Evolutionary conservation across 2,888 invertebrate species (phyloP).

Genomic region (Dinocampus coccinellae): DNA sequence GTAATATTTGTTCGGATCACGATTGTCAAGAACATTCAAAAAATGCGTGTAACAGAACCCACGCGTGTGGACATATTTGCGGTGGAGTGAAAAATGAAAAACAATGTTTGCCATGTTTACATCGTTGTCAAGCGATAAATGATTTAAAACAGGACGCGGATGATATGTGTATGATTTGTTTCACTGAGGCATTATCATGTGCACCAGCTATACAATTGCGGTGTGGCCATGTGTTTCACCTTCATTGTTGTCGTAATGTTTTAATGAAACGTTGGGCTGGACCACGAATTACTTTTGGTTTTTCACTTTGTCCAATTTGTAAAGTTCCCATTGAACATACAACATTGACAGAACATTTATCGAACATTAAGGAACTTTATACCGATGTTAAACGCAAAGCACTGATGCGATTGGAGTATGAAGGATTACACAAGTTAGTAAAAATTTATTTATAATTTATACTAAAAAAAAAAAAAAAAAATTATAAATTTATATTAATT

Average conservation of each 20-base stretch:
- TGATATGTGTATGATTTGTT: conserved; percentile 99
- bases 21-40: conserved; percentile 90
- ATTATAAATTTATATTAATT: not conserved
- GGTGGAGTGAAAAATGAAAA: conserved; percentile 92
- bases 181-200: conserved; percentile 95
- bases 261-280: conserved; percentile 92
- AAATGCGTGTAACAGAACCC: conserved; percentile 85
- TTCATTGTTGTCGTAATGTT: conserved; percentile 90
- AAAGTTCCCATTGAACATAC: conserved; percentile 92
- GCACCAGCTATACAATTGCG: conserved; percentile 93
- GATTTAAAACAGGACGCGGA: conserved; percentile 93
- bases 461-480: no score
- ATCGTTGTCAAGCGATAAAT: conserved; percentile 77
- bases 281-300: conserved; percentile 95
- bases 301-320: conserved; percentile 96
- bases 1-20: conserved; percentile 93
- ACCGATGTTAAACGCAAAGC: conserved; percentile 95
- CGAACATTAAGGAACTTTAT: conserved; percentile 84
- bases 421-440: conserved; percentile 81
- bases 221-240: conserved; percentile 97
- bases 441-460: not conserved
- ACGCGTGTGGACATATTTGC: conserved; percentile 92
- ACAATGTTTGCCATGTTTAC: conserved; percentile 89
- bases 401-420: conserved; percentile 95
- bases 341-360: conserved; percentile 81